Evolutionary conservation across 2,113 vertebrate species (phyloP).

Genomic region (Bujurquina vittata): DNA sequence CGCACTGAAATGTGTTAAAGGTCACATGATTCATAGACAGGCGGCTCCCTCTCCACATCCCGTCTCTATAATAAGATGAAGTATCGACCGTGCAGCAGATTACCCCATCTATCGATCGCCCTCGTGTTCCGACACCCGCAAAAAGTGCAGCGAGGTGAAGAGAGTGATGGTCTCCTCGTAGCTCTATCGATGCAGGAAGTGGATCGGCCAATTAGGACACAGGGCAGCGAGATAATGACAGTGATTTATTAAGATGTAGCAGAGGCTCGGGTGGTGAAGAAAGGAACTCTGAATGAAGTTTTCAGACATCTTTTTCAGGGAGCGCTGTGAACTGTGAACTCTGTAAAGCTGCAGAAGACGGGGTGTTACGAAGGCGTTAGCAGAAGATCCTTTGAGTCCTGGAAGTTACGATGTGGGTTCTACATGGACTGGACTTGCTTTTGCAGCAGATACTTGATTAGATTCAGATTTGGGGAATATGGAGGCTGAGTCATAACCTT

Average conservation of each 20-base stretch:
- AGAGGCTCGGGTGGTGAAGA: neutral
- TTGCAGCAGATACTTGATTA: neutral
- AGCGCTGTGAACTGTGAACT: neutral
- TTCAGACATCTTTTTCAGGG: neutral
- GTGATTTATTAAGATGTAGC: neutral
- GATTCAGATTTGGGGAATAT: neutral
- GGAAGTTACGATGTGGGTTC: neutral
- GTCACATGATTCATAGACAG: neutral
- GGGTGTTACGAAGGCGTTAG: neutral
- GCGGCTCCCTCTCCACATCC: neutral
- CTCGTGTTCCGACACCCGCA: neutral
- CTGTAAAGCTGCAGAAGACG: neutral
- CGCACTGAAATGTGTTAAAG: neutral
- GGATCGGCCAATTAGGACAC: neutral
- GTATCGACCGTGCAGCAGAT: slow-evolving; percentile 10
- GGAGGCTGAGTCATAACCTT: neutral
- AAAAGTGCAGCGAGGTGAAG: neutral
- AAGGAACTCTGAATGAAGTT: neutral
- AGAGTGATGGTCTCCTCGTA: neutral
- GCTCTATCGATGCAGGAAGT: neutral
- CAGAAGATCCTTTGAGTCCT: neutral
- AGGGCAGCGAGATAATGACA: neutral
- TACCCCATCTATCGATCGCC: neutral
- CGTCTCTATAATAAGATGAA: neutral
- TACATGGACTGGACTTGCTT: neutral